A percentile compares a stretch with the other conserved stretches of the same genome.
Evolutionary conservation across 2,113 vertebrate genomes (phyloP).

Genomic region (Myocastor coypus): DNA sequence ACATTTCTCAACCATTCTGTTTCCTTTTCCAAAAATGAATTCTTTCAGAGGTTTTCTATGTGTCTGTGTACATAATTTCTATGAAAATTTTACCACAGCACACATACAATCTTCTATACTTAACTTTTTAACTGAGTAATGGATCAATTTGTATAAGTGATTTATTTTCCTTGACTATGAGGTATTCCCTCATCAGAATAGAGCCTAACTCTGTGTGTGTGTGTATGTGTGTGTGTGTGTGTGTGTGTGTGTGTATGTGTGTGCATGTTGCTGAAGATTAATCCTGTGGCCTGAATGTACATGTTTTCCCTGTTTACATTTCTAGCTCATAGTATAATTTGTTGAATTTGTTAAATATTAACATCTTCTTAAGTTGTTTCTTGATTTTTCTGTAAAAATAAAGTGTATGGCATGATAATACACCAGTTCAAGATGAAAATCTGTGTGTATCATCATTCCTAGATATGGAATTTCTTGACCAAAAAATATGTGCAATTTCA

Average conservation of each 20-base stretch:
- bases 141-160: not conserved
- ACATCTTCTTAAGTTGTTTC: conserved; percentile 35
- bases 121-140: conserved; percentile 28
- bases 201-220: no score
- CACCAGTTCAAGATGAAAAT: not conserved
- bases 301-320: not conserved
- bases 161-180: conserved; percentile 7
- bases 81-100: not conserved
- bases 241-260: not conserved
- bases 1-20: not conserved
- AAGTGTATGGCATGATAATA: not conserved
- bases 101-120: not conserved
- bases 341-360: conserved; percentile 4
- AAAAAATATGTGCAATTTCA: conserved; percentile 39
- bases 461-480: not conserved
- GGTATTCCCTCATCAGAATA: not conserved
- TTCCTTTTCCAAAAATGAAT: not conserved
- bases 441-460: not conserved
- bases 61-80: not conserved
- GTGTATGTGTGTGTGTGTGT: no score
- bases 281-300: no score
- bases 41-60: not conserved
- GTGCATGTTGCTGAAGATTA: not conserved
- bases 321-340: not conserved
- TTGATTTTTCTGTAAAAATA: conserved; percentile 15